phyloP scores from a whole-genome alignment of 2,888 invertebrate species.

The Apantesis nais region DNA sequence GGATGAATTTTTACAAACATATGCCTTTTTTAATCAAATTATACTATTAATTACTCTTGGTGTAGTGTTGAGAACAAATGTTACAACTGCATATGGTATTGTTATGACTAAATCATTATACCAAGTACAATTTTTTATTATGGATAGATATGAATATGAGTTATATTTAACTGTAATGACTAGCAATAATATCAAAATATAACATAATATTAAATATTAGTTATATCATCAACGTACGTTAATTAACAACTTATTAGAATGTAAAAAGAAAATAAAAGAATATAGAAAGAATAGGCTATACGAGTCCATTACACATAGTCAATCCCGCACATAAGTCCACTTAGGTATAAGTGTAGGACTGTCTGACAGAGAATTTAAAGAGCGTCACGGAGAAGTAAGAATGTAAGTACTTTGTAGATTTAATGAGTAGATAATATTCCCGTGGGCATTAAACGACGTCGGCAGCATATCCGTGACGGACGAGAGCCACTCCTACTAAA shows the following conservation, averaged over 20 bases:
- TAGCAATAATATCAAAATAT: too few species aligned
- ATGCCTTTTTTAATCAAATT: not conserved
- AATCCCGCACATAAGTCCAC: not conserved
- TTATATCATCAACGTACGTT: too few species aligned
- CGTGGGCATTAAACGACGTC: slow-evolving; percentile 64
- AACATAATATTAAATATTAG: too few species aligned
- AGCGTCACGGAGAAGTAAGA: slow-evolving; percentile 48
- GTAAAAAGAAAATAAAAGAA: not conserved
- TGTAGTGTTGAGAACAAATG: not conserved
- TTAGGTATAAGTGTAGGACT: not conserved
- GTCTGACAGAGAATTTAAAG: slow-evolving; percentile 49
- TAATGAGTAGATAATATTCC: slow-evolving; percentile 49
- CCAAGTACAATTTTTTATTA: too few species aligned
- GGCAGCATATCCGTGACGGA: slow-evolving; percentile 65
- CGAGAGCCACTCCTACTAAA: slow-evolving; percentile 63
- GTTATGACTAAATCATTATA: not conserved
- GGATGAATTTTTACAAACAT: too few species aligned
- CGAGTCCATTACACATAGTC: not conserved
- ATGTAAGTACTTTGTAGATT: slow-evolving; percentile 38
- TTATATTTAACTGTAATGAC: too few species aligned
- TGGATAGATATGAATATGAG: too few species aligned
- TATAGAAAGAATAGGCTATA: not conserved
- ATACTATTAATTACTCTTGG: not conserved
- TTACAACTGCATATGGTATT: not conserved
- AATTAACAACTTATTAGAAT: not conserved